Base-by-base conservation (phyloP, 2,888 invertebrate species). In the Drosophila trichaetosa region DNA sequence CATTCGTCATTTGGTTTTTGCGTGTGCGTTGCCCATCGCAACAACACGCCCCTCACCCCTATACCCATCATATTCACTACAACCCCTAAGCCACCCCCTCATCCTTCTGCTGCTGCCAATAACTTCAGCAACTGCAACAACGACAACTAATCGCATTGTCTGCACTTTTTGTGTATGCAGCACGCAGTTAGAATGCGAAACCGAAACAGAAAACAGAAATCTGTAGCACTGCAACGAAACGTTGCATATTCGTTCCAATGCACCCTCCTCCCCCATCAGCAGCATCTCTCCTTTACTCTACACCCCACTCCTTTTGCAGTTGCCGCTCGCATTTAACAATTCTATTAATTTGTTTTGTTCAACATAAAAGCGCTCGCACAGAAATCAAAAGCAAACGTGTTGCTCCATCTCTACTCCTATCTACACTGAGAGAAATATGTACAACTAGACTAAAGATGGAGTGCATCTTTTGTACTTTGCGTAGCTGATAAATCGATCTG, bases 1-100 rank as follows among this genome's bases (percentile, higher is more conserved):
- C 87, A 87, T 87, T 90, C 90, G 87, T 90, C 87, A 87, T 87
- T 90, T 90, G 85, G 90, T 90, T 86, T 87, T 90, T 89, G 86
- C 89, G 82, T 89, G 83, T 83, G 86, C 71, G 77, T 76, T 79
- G 74, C 79, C 69, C 59, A 48, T 68, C 54, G 66, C 67, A 67
- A 67, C 66, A 68, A 46, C 65, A 33, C n/a, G 18, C 57, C 24
- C 68, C 21, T 24, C 24, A 4, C 5, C 52, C 36, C 21, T 6
- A 8, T 2, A n/a, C 3, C 2, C 18, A n/a, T n/a, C 51, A 6
- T 10, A 6, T 6, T 27, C 24, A 13, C 16, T 16, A 5, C 21
- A 5, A 36, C 2, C 5, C 49, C 21, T 7, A 24, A 6, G 24
- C 18, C 16, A 6, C 0, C 36, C 38, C 31, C 16, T 1, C 29